Percentiles rank a stretch among this genome's conserved stretches.
These are phyloP conservation scores for Chunga burmeisteri DNA, from an alignment of 2,113 vertebrate species.

Conservation along the genomic window DNA sequence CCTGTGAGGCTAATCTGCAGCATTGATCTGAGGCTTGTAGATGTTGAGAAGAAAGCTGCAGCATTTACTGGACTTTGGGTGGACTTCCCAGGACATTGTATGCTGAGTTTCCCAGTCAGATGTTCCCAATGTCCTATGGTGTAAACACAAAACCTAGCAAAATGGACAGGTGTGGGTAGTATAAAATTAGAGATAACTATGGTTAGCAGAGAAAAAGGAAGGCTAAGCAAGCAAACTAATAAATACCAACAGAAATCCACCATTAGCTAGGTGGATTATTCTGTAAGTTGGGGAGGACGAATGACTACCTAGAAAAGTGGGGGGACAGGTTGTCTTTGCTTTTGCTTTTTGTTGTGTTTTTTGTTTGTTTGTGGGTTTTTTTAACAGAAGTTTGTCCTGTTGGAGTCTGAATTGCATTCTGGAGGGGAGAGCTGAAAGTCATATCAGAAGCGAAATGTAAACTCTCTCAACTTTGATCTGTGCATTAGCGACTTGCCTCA, in stretches of 20 bases:
- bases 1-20: not conserved
- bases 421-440: not conserved
- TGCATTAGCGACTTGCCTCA: not conserved
- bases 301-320: not conserved
- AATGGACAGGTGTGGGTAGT: not conserved
- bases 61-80: not conserved
- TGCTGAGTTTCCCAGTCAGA: not conserved
- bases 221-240: not conserved
- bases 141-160: not conserved
- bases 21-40: not conserved
- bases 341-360: no score
- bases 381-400: not conserved
- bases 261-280: not conserved
- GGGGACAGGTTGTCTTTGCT: not conserved
- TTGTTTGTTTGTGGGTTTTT: not conserved
- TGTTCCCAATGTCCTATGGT: not conserved
- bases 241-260: not conserved
- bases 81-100: no score
- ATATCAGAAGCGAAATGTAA: not conserved
- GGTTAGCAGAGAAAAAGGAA: not conserved
- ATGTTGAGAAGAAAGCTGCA: not conserved
- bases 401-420: not conserved
- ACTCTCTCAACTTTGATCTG: not conserved
- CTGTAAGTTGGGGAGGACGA: not conserved
- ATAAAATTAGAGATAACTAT: not conserved